Evolutionary conservation across 2,888 invertebrate genomes (phyloP).

Genomic region (Geotrupes spiniger): DNA sequence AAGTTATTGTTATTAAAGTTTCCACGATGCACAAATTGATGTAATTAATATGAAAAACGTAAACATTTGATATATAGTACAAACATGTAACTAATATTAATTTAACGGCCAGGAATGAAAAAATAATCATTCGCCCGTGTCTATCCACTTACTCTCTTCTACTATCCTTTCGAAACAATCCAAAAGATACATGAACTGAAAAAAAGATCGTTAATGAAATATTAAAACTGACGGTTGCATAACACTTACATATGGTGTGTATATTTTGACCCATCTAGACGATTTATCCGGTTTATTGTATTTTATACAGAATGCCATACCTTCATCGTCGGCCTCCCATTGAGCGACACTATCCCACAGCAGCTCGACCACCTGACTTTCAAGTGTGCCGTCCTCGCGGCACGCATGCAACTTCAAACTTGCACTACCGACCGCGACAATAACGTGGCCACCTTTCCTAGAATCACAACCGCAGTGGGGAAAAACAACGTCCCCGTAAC

Average conservation of each 20-base stretch:
- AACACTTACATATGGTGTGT: constrained; percentile 82
- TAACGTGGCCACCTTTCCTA: constrained; percentile 81
- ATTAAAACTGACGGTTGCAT: too few relatives aligned
- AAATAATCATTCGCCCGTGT: constrained; percentile 69
- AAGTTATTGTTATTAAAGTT: too few relatives aligned
- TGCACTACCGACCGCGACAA: constrained; percentile 54
- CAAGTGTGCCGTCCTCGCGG: constrained; percentile 74
- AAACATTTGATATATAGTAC: constrained; percentile 5
- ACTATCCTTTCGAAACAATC: constrained; percentile 96
- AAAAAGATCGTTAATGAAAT: constrained; percentile 38
- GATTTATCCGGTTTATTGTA: constrained; percentile 80
- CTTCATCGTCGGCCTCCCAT: constrained; percentile 91
- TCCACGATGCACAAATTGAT: too few relatives aligned
- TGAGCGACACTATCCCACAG: constrained; percentile 79
- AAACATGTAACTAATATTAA: background rate
- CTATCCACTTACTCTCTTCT: constrained; percentile 85
- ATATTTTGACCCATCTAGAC: constrained; percentile 81
- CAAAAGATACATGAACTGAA: constrained; percentile 82
- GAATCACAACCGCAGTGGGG: constrained; percentile 94
- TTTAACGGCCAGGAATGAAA: background rate
- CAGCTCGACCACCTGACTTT: constrained; percentile 72
- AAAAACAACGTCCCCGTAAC: constrained; percentile 92
- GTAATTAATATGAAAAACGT: too few relatives aligned
- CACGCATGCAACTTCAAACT: constrained; percentile 76
- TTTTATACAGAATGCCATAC: constrained; percentile 85